These are phyloP conservation scores for Heliconius hermathena DNA, from an alignment of 1,140 invertebrate species.

Conservation along the genomic window DNA sequence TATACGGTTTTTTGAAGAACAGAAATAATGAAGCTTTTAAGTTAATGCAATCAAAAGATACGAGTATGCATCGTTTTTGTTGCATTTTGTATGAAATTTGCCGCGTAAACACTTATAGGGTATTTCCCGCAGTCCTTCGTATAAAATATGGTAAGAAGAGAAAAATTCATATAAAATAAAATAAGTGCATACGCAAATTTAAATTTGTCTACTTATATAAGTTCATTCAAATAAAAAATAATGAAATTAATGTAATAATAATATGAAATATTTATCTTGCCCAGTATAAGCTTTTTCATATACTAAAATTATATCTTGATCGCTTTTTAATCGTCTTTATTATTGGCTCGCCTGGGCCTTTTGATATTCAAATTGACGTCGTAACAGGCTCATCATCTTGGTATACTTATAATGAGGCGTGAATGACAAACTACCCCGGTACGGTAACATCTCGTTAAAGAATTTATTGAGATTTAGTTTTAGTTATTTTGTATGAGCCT, in stretches of 20 bases:
- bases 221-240: too few species aligned
- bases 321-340: constrained; percentile 32
- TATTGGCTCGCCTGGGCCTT: constrained; percentile 25
- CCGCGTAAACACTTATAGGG: too few species aligned
- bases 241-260: neutral
- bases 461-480: constrained; percentile 13
- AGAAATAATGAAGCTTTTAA: too few species aligned
- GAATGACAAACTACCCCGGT: constrained; percentile 47
- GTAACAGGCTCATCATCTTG: constrained; percentile 31
- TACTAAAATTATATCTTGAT: neutral
- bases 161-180: too few species aligned
- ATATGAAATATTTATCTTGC: neutral
- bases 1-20: too few species aligned
- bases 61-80: too few species aligned
- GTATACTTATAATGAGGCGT: constrained; percentile 39
- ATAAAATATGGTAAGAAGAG: too few species aligned
- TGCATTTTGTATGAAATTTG: too few species aligned
- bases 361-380: constrained; percentile 43
- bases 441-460: constrained; percentile 38
- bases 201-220: too few species aligned
- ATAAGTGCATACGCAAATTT: too few species aligned
- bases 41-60: too few species aligned
- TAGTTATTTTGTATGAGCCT: neutral
- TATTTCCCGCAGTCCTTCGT: too few species aligned
- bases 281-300: constrained; percentile 18